A percentile compares a stretch with the other conserved stretches of the same genome.
phyloP scores from a whole-genome alignment of 2,888 invertebrate species.

The Meteorus colon region DNA sequence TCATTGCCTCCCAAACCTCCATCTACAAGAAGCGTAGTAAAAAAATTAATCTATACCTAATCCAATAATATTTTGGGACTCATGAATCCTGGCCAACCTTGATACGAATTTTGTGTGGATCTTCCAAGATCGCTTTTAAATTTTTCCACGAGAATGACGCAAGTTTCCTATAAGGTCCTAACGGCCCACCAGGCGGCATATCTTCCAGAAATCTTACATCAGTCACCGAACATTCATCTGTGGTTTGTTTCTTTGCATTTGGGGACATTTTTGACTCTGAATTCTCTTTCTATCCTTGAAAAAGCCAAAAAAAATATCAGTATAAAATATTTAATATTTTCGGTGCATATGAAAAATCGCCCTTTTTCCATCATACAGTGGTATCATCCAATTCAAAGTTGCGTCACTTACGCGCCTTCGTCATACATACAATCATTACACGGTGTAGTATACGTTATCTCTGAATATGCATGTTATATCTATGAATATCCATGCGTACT shows the following conservation, averaged over 20 bases:
- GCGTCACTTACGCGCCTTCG: not conserved
- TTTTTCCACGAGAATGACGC: constrained; percentile 77
- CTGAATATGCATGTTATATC: not conserved
- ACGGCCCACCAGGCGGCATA: constrained; percentile 70
- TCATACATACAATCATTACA: not conserved
- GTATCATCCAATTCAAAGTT: not conserved
- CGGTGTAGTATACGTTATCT: not conserved
- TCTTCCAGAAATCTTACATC: constrained; percentile 62
- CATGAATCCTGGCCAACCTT: constrained; percentile 71
- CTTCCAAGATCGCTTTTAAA: constrained; percentile 75
- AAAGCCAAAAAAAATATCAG: not conserved
- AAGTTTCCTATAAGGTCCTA: constrained; percentile 75
- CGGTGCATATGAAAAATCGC: not conserved
- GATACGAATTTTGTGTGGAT: constrained; percentile 75
- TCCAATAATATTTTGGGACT: not conserved
- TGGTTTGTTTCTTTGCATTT: not conserved
- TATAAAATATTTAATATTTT: not conserved
- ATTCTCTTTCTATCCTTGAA: not conserved
- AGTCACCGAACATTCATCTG: constrained; percentile 42
- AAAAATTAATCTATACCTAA: not conserved
- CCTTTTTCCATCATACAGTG: not conserved
- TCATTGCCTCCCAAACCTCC: constrained; percentile 85
- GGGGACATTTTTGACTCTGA: constrained; percentile 6
- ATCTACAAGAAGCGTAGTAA: constrained; percentile 75
- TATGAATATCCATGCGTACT: not conserved